phyloP scores from a whole-genome alignment of 2,113 vertebrate species.

The Campylorhamphus procurvoides region DNA sequence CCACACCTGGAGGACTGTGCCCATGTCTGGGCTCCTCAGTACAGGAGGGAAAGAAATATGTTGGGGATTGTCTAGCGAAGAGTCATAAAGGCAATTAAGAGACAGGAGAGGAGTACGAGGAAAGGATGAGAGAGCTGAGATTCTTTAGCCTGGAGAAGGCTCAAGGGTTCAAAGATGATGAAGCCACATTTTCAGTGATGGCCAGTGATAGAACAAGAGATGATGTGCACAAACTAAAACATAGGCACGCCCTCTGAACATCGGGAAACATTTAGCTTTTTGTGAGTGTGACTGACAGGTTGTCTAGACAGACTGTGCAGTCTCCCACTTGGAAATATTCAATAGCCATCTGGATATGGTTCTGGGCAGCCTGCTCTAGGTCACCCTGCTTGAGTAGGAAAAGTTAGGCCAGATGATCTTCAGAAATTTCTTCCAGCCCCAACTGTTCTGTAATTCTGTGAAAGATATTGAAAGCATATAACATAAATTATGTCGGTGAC shows the following conservation, averaged over 20 bases:
- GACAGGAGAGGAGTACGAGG: not conserved
- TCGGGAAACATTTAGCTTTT: not conserved
- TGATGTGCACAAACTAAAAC: not conserved
- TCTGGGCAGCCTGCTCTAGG: not conserved
- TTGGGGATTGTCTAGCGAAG: not conserved
- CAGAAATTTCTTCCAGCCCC: not conserved
- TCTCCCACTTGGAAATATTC: not conserved
- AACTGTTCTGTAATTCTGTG: not conserved
- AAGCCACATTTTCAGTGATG: not conserved
- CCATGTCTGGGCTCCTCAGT: not conserved
- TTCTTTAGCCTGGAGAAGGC: not conserved
- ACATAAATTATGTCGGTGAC: not conserved
- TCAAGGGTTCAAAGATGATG: not conserved
- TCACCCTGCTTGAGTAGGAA: not conserved
- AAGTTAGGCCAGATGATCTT: not conserved
- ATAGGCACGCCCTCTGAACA: not conserved
- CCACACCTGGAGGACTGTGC: not conserved
- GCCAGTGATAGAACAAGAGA: not conserved
- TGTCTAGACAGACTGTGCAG: not conserved
- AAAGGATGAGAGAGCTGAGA: not conserved
- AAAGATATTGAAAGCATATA: not conserved
- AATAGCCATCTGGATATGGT: not conserved
- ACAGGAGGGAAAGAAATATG: not conserved
- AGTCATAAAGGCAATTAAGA: not conserved
- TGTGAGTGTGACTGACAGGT: not conserved